Conservation (phyloP, 1,140 invertebrate species). For the Trichomalopsis sarcophagae region DNA sequence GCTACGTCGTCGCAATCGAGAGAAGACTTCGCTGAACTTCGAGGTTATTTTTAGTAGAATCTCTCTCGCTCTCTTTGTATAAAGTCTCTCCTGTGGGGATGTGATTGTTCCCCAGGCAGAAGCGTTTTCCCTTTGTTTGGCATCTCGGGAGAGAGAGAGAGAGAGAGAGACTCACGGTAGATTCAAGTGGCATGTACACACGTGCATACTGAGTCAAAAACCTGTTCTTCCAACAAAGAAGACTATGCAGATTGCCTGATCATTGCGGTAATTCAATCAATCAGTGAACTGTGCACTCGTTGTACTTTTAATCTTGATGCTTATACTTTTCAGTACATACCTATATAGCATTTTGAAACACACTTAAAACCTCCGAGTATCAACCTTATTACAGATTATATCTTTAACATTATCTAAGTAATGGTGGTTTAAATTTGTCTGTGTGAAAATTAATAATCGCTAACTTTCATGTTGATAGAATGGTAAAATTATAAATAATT, state of each 20-base stretch:
- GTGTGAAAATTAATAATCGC: too few species aligned
- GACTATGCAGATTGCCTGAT: conserved; percentile 1
- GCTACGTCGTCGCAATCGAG: not conserved
- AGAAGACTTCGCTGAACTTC: not conserved
- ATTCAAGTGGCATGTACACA: not conserved
- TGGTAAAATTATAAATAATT: not conserved
- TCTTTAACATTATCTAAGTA: not conserved
- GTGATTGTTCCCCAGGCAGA: conserved; percentile 5
- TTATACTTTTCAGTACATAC: not conserved
- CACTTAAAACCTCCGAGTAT: not conserved
- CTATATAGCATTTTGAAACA: not conserved
- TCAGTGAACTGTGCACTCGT: not conserved
- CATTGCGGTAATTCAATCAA: not conserved
- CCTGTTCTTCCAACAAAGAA: not conserved
- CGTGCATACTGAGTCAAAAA: not conserved
- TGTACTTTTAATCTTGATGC: not conserved
- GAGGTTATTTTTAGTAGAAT: conserved; percentile 39
- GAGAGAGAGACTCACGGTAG: not conserved
- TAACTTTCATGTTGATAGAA: too few species aligned
- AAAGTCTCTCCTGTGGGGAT: not conserved
- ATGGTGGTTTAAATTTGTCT: not conserved
- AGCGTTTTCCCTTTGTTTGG: not conserved
- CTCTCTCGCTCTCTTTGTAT: not conserved
- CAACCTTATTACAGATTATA: not conserved
- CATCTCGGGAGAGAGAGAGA: conserved; percentile 10